Conservation (phyloP, 1,140 invertebrate species). For the Brachionus paranguensis region DNA sequence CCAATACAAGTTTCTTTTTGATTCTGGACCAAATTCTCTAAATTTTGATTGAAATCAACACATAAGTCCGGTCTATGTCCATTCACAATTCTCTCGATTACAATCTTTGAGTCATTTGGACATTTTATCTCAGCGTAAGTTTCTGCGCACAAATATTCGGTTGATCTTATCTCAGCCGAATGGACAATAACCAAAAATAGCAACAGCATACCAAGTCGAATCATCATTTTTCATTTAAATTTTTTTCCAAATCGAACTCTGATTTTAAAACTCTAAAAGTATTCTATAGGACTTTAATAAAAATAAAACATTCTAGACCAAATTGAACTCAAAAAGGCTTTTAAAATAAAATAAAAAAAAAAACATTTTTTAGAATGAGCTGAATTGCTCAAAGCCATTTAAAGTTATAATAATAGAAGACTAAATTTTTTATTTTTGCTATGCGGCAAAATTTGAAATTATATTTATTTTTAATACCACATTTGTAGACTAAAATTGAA, state of each 20-base stretch:
- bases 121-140: slow-evolving; percentile 13
- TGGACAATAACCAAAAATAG: background rate
- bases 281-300: background rate
- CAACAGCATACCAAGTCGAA: background rate
- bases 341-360: background rate
- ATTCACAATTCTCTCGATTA: background rate
- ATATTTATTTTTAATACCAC: background rate
- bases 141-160: background rate
- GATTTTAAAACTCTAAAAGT: background rate
- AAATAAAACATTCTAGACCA: background rate
- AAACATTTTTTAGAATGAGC: background rate
- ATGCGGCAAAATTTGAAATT: background rate
- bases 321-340: background rate
- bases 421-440: background rate
- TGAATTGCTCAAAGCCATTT: background rate
- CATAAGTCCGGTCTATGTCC: background rate
- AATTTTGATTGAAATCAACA: background rate
- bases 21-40: background rate
- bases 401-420: background rate
- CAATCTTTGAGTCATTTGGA: background rate
- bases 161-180: background rate
- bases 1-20: background rate
- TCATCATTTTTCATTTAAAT: background rate
- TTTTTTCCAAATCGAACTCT: background rate
- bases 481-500: background rate